Evolutionary conservation across 2,888 invertebrate species (phyloP).

Genomic region (Mellilla xanthometata): DNA sequence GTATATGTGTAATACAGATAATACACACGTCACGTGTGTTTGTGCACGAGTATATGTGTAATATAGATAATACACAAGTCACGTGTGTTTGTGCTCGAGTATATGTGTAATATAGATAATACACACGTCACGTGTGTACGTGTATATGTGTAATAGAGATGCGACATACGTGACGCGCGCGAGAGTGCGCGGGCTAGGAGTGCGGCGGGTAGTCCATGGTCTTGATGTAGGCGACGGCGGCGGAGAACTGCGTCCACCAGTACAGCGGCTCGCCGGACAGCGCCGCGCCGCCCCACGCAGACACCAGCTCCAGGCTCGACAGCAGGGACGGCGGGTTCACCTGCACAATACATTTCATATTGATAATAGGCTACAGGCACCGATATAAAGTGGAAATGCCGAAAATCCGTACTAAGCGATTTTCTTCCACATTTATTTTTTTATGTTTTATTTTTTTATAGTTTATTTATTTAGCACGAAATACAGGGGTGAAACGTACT

Average conservation of each 20-base stretch:
- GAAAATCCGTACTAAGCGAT: too few relatives aligned
- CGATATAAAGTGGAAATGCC: too few relatives aligned
- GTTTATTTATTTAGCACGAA: too few relatives aligned
- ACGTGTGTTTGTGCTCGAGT: background rate
- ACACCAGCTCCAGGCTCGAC: conserved; percentile 97
- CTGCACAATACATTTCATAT: conserved; percentile 60
- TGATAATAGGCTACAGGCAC: too few relatives aligned
- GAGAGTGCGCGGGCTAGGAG: conserved; percentile 15
- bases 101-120: background rate
- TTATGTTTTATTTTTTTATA: too few relatives aligned
- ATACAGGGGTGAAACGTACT: too few relatives aligned
- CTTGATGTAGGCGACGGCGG: conserved; percentile 98
- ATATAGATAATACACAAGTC: too few relatives aligned
- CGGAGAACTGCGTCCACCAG: conserved; percentile 99
- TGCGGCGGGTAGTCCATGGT: conserved; percentile 92
- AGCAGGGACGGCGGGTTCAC: conserved; percentile 97
- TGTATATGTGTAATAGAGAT: background rate
- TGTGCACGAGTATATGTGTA: too few relatives aligned
- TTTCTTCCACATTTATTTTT: too few relatives aligned
- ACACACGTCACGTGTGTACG: background rate
- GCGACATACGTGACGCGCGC: conserved; percentile 47
- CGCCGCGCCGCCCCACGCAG: conserved; percentile 92
- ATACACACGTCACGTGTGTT: background rate
- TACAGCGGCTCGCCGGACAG: conserved; percentile 96
- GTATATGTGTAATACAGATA: too few relatives aligned